These are phyloP conservation scores for Pelobates fuscus DNA, from an alignment of 2,113 vertebrate genomes.

Conservation along the genomic window DNA sequence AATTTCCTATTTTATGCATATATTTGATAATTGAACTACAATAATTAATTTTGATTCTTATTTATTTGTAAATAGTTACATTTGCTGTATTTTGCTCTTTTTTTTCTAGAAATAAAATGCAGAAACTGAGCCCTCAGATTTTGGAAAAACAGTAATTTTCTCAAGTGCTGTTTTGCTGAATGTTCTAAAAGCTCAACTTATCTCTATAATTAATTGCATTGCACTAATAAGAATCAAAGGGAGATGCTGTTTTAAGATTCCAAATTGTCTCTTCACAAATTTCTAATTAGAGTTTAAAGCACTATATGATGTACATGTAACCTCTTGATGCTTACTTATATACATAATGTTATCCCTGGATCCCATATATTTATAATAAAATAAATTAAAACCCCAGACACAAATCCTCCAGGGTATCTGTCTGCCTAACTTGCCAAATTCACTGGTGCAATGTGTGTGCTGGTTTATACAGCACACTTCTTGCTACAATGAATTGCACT, in stretches of 20 bases:
- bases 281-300: background rate
- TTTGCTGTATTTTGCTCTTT: background rate
- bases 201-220: slow-evolving; percentile 2
- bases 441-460: too few species aligned
- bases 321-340: too few species aligned
- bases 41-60: too few species aligned
- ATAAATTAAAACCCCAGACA: too few species aligned
- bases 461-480: too few species aligned
- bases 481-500: too few species aligned
- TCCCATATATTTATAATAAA: too few species aligned
- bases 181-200: background rate
- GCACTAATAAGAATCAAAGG: background rate
- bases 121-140: background rate
- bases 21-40: too few species aligned
- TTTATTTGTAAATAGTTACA: background rate
- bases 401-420: too few species aligned
- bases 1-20: too few species aligned
- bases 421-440: too few species aligned
- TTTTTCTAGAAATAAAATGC: background rate
- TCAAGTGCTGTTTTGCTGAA: background rate
- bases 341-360: too few species aligned
- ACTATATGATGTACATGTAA: background rate
- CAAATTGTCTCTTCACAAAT: background rate
- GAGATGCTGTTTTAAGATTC: background rate
- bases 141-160: background rate